These are phyloP conservation scores for Centropus unirufus DNA, from an alignment of 2,113 vertebrate species.

Conservation along the genomic window DNA sequence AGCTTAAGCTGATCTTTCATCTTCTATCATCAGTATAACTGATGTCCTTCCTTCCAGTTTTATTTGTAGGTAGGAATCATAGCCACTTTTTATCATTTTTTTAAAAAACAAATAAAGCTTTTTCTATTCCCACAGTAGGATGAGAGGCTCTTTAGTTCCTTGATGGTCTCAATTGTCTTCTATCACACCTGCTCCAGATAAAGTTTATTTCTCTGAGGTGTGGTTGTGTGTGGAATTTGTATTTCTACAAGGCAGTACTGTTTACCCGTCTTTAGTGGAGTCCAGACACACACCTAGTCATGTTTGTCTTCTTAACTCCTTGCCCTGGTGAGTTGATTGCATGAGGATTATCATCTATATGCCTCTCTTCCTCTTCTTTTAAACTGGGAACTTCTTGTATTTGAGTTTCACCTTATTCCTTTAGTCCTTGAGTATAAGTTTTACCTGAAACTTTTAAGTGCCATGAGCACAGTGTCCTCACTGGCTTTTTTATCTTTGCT, in stretches of 20 bases:
- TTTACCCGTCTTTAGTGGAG: background rate
- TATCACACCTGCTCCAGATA: background rate
- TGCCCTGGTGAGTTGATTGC: background rate
- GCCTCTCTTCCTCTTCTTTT: background rate
- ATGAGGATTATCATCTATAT: background rate
- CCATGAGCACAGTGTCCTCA: background rate
- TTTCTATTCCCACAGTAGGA: background rate
- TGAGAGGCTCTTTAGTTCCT: background rate
- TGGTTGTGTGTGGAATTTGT: background rate
- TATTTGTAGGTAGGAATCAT: background rate
- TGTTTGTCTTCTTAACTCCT: background rate
- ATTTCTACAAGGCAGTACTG: background rate
- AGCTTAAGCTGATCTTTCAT: background rate
- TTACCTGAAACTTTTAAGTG: background rate
- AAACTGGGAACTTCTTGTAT: background rate
- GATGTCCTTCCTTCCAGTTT: background rate
- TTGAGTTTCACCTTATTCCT: background rate
- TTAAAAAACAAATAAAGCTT: background rate
- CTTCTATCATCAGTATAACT: background rate
- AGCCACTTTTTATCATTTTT: background rate
- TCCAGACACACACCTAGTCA: too few relatives aligned
- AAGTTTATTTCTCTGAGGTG: constrained; percentile 9
- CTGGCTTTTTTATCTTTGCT: background rate
- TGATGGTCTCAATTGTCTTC: background rate
- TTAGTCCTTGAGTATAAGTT: background rate